Evolutionary conservation across 2,113 vertebrate species (phyloP), one percentile per base, ranked within the genome.

Genomic region (Xiphias gladius): DNA sequence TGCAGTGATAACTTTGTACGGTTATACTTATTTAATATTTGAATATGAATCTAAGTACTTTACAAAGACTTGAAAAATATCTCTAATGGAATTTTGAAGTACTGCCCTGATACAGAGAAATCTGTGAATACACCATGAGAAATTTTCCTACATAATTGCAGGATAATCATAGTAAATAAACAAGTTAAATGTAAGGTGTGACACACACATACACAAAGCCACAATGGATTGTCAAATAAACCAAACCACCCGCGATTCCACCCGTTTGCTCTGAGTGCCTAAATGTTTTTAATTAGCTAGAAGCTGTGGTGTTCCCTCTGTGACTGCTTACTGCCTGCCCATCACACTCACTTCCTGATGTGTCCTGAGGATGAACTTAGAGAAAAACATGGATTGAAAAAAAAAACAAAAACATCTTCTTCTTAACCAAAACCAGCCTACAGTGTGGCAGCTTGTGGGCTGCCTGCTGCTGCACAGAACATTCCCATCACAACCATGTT

Each of bases 231-330:
- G 73, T 89, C 88, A 86, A 85, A 84, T 69, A 86, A 89, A 86
- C 82, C 90, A 86, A 83, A 79, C 89, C 93, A 89, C 83, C 88
- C 80, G 16, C 77, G 85, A 89, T 86, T 91, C 92, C 82, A 87
- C 83, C 68, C 81, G 57, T 90, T 90, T 90, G 90, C 92, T 94
- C 89, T 83, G 90, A 84, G 89, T 76, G 91, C 86, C 85, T 93
- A 92, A 88, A 94, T 94, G 92, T 93, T 96, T 96, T 94, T 94
- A 94, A 94, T 95, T 95, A 95, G 88, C 80, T 80, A 76, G 80
- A 89, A 91, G 84, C 84, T 78, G 73, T 77, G 88, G 91, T 76
- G 85, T 90, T 93, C 91, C 84, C 84, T 91, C 86, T 76, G 88
- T 80, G 89, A 88, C 90, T 92, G 82, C 90, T 87, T 80, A 88